These are phyloP conservation scores for Drosophila paramelanica DNA, from an alignment of 2,888 invertebrate species.

Conservation along the genomic window DNA sequence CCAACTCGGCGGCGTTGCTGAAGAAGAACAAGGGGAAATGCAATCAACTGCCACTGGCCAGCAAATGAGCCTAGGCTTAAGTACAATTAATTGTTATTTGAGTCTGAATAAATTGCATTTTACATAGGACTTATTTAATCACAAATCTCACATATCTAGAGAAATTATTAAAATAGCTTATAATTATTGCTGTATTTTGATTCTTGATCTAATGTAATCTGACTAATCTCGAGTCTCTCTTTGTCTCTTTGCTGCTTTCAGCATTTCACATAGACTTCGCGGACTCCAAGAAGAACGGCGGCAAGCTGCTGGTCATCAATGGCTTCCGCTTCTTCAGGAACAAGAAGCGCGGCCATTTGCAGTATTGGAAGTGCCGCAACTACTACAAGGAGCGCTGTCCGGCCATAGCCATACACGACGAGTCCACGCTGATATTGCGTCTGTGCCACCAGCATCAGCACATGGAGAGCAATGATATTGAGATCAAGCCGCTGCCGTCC, in stretches of 20 bases:
- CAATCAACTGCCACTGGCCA: conserved; percentile 10
- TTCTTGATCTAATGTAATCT: not conserved
- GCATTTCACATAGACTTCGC: conserved; percentile 84
- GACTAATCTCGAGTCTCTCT: conserved; percentile 20
- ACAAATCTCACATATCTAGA: not conserved
- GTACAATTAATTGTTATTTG: conserved; percentile 23
- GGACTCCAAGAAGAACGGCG: conserved; percentile 85
- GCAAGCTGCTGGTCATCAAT: conserved; percentile 84
- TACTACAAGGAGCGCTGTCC: conserved; percentile 85
- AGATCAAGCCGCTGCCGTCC: conserved; percentile 80
- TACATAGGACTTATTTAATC: conserved; percentile 15
- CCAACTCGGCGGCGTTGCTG: not conserved
- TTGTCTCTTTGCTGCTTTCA: conserved; percentile 51
- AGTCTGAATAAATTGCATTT: conserved; percentile 49
- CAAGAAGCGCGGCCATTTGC: conserved; percentile 84
- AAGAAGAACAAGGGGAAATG: conserved; percentile 9
- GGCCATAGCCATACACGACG: conserved; percentile 85
- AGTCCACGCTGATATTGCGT: conserved; percentile 81
- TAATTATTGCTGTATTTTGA: not conserved
- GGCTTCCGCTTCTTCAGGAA: conserved; percentile 85
- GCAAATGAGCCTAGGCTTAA: conserved; percentile 44
- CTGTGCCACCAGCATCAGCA: conserved; percentile 85
- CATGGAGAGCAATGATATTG: conserved; percentile 82
- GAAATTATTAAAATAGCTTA: not conserved
- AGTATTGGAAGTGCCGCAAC: conserved; percentile 85